A percentile compares a stretch with the other conserved stretches of the same genome.
phyloP scores from a whole-genome alignment of 2,797 vertebrate genomes.

The Sebastes diaconus region DNA sequence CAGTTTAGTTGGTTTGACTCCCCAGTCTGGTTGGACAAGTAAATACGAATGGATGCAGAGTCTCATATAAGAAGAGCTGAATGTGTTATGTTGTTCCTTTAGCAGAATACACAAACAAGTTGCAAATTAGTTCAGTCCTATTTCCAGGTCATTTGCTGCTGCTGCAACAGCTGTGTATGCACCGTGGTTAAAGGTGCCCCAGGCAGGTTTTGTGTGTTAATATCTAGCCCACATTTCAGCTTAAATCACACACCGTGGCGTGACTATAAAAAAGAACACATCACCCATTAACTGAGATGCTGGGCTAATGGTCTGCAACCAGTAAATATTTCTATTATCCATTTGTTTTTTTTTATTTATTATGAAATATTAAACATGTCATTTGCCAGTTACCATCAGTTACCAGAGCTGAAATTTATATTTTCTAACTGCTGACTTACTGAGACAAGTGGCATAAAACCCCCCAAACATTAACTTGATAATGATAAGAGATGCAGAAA shows the following conservation, averaged over 20 bases:
- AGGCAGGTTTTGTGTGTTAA: neutral
- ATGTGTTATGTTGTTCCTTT: neutral
- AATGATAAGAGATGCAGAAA: neutral
- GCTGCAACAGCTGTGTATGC: neutral
- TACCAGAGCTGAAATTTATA: neutral
- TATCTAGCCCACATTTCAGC: neutral
- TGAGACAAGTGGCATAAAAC: neutral
- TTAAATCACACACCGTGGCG: neutral
- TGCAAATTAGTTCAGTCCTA: neutral
- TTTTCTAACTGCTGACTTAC: neutral
- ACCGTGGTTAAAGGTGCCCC: neutral
- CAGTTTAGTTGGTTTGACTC: neutral
- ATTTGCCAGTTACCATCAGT: neutral
- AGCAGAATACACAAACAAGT: neutral
- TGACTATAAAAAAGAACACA: neutral
- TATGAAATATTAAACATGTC: neutral
- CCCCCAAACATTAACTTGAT: neutral
- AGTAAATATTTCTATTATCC: neutral
- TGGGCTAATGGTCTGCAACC: neutral
- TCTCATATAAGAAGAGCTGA: neutral
- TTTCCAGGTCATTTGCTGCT: neutral
- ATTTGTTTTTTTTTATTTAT: neutral
- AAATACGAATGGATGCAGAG: neutral
- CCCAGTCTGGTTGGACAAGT: neutral
- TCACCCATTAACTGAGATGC: conserved; percentile 2